Base-by-base conservation (phyloP, 2,888 invertebrate species). In the Tachystola acroxantha region DNA sequence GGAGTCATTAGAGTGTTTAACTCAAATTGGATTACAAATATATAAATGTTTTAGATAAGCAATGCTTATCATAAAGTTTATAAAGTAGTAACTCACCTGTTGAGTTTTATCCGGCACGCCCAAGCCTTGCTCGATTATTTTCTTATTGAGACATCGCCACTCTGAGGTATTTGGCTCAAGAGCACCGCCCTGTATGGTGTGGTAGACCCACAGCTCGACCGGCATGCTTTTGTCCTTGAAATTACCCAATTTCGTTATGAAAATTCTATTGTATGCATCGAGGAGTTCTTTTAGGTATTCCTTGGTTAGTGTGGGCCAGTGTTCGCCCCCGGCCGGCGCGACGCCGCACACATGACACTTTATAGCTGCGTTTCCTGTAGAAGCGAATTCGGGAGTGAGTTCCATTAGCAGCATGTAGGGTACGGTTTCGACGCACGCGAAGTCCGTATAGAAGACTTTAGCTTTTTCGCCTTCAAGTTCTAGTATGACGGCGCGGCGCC, bases 261-360 rank as follows among this genome's bases (percentile, higher is more conserved):
- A 91, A 46, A 80, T 48, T 39, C 77, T 64, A 5, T 80, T 73
- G 57, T 89, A 90, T 0, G 72, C 76, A 1, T 75, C 70, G 1
- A 91, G 64, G 1, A 90, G 70, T 9, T 89, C 88, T 10, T 79
- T 76, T 1, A 94, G 80, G 45, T 80, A 89, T 44, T 92, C 89
- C 16, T 89, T 89, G 0, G 93, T 89, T 0, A 89, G 57, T 0
- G 80, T 77, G 0, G 90, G 88, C 93, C 93, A 93, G 13, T 82
- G 84, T 0, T 86, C 80, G 0, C 89, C 91, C 1, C 92, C 92
- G 0, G 93, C 92, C 0, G 95, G 92, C 13, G 80, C 70, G 7
- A 96, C 88, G 11, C 92, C 92, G 1, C 89, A 89, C 33, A 96
- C 64, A 59, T 92, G 91, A 43, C 95, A 92, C 46, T 89, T 89